Evolutionary conservation across 2,113 vertebrate species (phyloP), one percentile per base, ranked within the genome.

Genomic region (Trematocara marginatum): DNA sequence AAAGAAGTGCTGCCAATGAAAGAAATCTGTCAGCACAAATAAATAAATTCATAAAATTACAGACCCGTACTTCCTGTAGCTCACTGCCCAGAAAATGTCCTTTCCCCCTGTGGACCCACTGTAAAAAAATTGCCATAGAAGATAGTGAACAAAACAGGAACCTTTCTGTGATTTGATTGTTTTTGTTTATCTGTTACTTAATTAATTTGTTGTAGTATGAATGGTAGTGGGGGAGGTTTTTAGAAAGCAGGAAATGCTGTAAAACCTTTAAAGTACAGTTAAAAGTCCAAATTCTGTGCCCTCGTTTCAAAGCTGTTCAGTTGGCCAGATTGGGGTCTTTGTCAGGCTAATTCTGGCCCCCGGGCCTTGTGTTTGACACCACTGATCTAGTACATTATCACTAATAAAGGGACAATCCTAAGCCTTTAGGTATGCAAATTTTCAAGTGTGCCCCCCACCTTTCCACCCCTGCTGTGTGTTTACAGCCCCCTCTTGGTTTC

Each of bases 401-500:
- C 23, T 49, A 16, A 52, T 31, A 40, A 80, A 47, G 53, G 5
- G 7, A 78, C 29, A 45, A 69, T 52, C 6, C 31, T 31, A 20
- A 20, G 40, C 74, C 74, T 78, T 29, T 34, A 54, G 35, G 13
- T 51, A 64, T 78, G 74, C 26, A 57, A 38, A 64, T 64, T 64
- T 64, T 18, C 6, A 35, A 38, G 34, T 64, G 59, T 38, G 34
- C 0, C 59, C 49, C 57, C 59, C 49, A 45, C 69, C 35, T 47
- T 54, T 34, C 20, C 53, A 57, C 7, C 61, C 83, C 80, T 80
- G 84, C 80, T 82, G 84, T 82, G 86, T 88, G 86, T 88, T 91
- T 87, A 85, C 86, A 56, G 31, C 64, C 76, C 82, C 84, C 84
- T 78, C 45, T 87, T 15, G 78, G 20, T 79, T 81, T 5, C 81